A percentile compares a stretch with the other conserved stretches of the same genome.
Conservation (phyloP, 2,888 invertebrate genomes). For the Zeuzera pyrina region DNA sequence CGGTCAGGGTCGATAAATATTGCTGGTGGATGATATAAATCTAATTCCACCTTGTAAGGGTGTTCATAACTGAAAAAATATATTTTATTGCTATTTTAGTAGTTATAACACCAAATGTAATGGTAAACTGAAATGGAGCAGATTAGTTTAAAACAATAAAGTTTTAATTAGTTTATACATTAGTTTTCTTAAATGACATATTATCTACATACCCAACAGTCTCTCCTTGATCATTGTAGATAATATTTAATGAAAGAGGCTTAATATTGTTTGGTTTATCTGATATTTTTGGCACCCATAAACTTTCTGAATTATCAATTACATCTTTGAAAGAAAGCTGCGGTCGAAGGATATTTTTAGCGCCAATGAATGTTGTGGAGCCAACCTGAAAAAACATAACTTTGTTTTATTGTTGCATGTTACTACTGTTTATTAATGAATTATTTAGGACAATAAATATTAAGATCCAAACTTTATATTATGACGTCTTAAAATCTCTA, state of each 20-base stretch:
- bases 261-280: constrained; percentile 91
- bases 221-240: constrained; percentile 76
- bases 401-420: not conserved
- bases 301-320: constrained; percentile 84
- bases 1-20: constrained; percentile 64
- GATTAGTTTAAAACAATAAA: no score
- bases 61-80: constrained; percentile 79
- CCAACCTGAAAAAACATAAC: constrained; percentile 28
- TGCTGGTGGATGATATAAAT: constrained; percentile 76
- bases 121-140: no score
- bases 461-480: no score
- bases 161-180: no score
- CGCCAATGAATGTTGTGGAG: constrained; percentile 74
- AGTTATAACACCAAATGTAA: not conserved
- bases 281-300: constrained; percentile 88
- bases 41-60: constrained; percentile 90
- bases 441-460: no score
- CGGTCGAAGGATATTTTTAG: constrained; percentile 83
- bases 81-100: not conserved
- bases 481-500: no score
- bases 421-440: no score
- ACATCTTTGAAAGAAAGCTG: constrained; percentile 88
- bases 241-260: constrained; percentile 82
- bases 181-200: no score
- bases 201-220: constrained; percentile 64